Evolutionary conservation across 2,888 invertebrate species (phyloP).

Genomic region (Bhutanitis thaidina): DNA sequence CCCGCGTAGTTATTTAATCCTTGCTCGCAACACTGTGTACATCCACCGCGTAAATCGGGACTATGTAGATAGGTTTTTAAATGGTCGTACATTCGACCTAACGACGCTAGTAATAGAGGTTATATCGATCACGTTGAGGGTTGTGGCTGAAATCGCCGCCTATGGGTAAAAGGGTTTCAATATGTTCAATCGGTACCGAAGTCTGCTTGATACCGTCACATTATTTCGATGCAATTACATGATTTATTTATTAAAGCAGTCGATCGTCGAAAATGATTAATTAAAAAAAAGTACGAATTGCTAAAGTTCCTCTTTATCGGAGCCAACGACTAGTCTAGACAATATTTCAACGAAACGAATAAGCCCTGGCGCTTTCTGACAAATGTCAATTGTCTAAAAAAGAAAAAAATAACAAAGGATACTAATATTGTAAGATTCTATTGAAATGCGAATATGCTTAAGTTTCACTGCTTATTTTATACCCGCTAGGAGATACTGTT

Average conservation of each 20-base stretch:
- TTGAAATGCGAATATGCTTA: background rate
- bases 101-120: conserved; percentile 53
- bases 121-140: conserved; percentile 45
- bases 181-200: conserved; percentile 55
- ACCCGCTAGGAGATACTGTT: conserved; percentile 6
- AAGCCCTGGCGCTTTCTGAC: too few relatives aligned
- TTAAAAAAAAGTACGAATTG: too few relatives aligned
- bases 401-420: background rate
- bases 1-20: conserved; percentile 73
- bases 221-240: conserved; percentile 45
- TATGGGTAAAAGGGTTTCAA: conserved; percentile 63
- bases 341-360: too few relatives aligned
- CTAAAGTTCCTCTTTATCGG: too few relatives aligned
- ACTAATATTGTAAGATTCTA: background rate
- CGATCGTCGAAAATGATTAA: conserved; percentile 40
- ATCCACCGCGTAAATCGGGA: conserved; percentile 31
- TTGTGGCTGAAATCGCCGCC: conserved; percentile 47
- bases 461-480: conserved; percentile 11
- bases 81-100: conserved; percentile 49
- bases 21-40: conserved; percentile 56
- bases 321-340: too few relatives aligned
- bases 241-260: too few relatives aligned
- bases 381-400: too few relatives aligned
- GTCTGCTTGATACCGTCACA: conserved; percentile 50
- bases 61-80: conserved; percentile 29